Conservation (phyloP, 2,797 vertebrate genomes). For the Carcharodon carcharias region DNA sequence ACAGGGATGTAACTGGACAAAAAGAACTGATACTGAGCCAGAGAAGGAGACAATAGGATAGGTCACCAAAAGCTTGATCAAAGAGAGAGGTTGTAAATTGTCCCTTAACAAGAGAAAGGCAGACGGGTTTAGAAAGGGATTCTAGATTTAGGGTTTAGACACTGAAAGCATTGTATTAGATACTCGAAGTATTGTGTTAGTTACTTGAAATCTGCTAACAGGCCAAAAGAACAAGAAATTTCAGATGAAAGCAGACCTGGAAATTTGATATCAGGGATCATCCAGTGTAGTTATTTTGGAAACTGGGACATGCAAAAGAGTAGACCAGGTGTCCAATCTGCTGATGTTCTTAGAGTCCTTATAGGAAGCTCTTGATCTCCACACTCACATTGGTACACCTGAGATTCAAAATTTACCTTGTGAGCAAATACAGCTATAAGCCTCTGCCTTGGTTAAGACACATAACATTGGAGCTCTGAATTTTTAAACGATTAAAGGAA, state of each 20-base stretch:
- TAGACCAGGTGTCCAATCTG: neutral
- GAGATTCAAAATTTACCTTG: neutral
- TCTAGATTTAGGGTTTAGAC: neutral
- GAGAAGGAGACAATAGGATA: neutral
- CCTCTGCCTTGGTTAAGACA: neutral
- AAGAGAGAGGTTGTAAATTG: neutral
- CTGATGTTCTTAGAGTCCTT: neutral
- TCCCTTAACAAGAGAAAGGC: neutral
- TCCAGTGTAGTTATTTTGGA: neutral
- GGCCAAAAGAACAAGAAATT: neutral
- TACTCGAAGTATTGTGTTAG: neutral
- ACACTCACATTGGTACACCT: neutral
- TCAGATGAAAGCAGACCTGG: neutral
- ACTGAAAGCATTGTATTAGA: neutral
- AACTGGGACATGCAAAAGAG: neutral
- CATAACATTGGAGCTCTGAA: neutral
- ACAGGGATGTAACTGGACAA: neutral
- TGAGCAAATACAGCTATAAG: neutral
- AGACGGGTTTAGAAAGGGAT: neutral
- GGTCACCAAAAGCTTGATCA: neutral
- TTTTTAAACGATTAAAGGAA: neutral
- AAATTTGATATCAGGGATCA: neutral
- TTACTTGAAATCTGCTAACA: neutral
- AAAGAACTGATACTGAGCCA: neutral
- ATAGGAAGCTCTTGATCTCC: neutral